These are phyloP conservation scores for Toxotes jaculatrix DNA, from an alignment of 2,113 vertebrate genomes.

Conservation along the genomic window DNA sequence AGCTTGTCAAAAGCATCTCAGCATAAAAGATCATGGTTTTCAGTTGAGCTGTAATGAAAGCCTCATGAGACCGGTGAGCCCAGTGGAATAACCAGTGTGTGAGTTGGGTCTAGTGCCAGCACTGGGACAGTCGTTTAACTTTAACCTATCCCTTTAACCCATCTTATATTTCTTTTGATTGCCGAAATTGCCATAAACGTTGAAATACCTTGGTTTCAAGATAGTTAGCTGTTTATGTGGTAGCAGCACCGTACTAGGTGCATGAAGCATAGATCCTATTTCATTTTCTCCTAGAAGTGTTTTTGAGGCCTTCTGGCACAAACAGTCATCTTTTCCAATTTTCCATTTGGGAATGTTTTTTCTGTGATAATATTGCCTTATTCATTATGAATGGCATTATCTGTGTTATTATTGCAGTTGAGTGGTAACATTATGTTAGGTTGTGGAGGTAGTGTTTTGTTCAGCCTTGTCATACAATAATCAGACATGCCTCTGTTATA, in stretches of 20 bases:
- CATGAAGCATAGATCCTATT: not conserved
- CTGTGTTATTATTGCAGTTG: not conserved
- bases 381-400: not conserved
- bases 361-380: not conserved
- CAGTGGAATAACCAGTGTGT: not conserved
- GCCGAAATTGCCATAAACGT: not conserved
- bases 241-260: not conserved
- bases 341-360: not conserved
- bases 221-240: not conserved
- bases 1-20: conserved; percentile 1
- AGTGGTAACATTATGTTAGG: not conserved
- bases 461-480: not conserved
- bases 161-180: no score
- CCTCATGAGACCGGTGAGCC: not conserved
- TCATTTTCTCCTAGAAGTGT: not conserved
- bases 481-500: not conserved
- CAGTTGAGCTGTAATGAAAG: conserved; percentile 2
- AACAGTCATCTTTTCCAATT: not conserved
- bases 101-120: not conserved
- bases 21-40: conserved; percentile 4
- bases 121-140: not conserved
- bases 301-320: not conserved
- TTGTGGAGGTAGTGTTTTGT: not conserved
- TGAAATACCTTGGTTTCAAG: not conserved
- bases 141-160: not conserved